Evolutionary conservation across 1,140 invertebrate genomes (phyloP).

Genomic region (Hormaphis cornu): DNA sequence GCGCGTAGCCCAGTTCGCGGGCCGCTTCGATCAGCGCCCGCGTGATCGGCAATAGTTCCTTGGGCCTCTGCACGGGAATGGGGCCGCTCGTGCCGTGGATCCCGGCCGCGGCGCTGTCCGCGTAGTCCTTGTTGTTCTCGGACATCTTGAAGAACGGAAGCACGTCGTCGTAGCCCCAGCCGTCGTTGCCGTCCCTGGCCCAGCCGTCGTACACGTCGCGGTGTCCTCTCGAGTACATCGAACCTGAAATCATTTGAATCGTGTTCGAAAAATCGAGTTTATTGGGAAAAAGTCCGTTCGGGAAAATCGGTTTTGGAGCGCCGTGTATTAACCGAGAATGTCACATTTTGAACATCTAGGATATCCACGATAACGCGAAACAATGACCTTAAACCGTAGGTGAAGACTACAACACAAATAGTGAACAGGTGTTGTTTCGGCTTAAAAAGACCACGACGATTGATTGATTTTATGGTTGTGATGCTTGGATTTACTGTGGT

Average conservation of each 20-base stretch:
- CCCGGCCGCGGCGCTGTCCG: constrained; percentile 43
- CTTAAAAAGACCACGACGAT: too few species aligned
- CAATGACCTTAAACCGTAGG: too few species aligned
- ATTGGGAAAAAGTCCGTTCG: too few species aligned
- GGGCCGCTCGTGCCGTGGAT: constrained; percentile 52
- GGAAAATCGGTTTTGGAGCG: too few species aligned
- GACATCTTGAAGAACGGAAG: constrained; percentile 52
- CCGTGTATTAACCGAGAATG: too few species aligned
- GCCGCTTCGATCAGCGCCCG: constrained; percentile 52
- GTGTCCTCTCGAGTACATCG: constrained; percentile 60
- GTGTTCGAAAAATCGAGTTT: too few species aligned
- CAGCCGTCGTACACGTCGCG: constrained; percentile 56
- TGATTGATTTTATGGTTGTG: too few species aligned
- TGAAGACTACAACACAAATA: too few species aligned
- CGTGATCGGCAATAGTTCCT: constrained; percentile 46
- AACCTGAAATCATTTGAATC: constrained; percentile 43
- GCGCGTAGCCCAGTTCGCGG: constrained; percentile 43
- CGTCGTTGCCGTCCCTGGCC: constrained; percentile 51
- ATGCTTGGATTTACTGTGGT: too few species aligned
- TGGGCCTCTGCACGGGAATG: constrained; percentile 47
- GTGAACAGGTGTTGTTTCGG: too few species aligned
- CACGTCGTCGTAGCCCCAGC: constrained; percentile 56
- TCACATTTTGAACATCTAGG: too few species aligned
- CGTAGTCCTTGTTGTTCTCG: constrained; percentile 43
- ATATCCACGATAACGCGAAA: too few species aligned